Conservation (phyloP, 2,888 invertebrate genomes). For the Pammene aurita region DNA sequence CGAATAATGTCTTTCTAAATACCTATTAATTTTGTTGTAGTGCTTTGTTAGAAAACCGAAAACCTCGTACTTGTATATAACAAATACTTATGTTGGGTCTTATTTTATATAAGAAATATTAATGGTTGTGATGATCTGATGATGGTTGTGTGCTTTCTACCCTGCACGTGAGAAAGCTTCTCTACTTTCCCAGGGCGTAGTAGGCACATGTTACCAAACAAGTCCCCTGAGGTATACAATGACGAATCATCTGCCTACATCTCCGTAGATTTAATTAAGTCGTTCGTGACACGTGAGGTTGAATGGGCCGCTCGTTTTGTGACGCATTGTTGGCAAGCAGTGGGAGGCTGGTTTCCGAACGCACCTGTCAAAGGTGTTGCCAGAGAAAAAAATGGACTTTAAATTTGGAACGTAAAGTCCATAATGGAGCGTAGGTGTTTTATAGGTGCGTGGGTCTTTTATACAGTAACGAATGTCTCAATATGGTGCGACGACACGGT, state of each 20-base stretch:
- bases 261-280: constrained; percentile 78
- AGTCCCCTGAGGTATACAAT: constrained; percentile 41
- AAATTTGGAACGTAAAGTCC: constrained; percentile 52
- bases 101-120: constrained; percentile 8
- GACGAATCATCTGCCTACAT: constrained; percentile 48
- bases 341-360: constrained; percentile 76
- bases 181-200: constrained; percentile 36
- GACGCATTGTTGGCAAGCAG: constrained; percentile 75
- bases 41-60: too few species aligned
- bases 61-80: too few species aligned
- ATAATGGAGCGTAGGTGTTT: constrained; percentile 48
- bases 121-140: not conserved
- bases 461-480: constrained; percentile 56
- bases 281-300: constrained; percentile 72
- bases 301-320: constrained; percentile 63
- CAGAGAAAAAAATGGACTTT: constrained; percentile 54
- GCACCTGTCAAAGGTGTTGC: constrained; percentile 69
- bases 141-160: not conserved
- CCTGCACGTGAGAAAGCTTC: constrained; percentile 36
- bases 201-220: constrained; percentile 35
- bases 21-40: too few species aligned
- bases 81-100: too few species aligned
- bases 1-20: too few species aligned
- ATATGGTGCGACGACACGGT: constrained; percentile 68
- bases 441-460: constrained; percentile 56